Evolutionary conservation across 2,113 vertebrate genomes (phyloP).

Genomic region (Corythornis madagascariensis): DNA sequence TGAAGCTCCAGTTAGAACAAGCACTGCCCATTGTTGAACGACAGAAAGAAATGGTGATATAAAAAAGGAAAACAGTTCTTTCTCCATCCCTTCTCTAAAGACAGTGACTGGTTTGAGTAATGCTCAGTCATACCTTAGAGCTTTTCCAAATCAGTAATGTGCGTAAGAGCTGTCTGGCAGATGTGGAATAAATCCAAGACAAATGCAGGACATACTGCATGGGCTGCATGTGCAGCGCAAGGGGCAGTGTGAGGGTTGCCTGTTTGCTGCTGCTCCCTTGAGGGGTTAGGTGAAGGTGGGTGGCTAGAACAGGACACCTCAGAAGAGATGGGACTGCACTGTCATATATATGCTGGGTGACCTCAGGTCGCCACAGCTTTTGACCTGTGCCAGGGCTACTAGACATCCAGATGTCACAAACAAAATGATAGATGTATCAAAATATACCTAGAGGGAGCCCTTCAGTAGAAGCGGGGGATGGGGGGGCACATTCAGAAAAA

Average conservation of each 20-base stretch:
- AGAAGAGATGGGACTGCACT: fast-evolving
- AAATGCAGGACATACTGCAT: background rate
- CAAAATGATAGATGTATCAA: background rate
- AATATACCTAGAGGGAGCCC: background rate
- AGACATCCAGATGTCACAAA: background rate
- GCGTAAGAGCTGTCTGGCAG: conserved; percentile 7
- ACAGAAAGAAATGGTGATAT: background rate
- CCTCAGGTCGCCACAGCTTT: background rate
- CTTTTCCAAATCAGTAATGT: background rate
- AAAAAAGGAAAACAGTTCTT: background rate
- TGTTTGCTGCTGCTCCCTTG: background rate
- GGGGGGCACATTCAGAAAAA: background rate
- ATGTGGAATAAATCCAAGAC: conserved; percentile 40
- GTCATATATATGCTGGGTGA: fast-evolving
- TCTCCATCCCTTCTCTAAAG: background rate
- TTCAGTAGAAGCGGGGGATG: background rate
- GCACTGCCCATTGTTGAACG: background rate
- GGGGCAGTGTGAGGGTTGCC: background rate
- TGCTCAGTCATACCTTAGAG: background rate
- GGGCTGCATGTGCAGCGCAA: background rate
- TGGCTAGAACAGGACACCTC: background rate
- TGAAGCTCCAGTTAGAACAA: background rate
- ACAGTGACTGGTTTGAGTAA: background rate
- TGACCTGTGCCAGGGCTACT: background rate
- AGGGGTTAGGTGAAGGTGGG: background rate